Conservation (phyloP, 2,113 vertebrate genomes). For the Hippopotamus amphibius region DNA sequence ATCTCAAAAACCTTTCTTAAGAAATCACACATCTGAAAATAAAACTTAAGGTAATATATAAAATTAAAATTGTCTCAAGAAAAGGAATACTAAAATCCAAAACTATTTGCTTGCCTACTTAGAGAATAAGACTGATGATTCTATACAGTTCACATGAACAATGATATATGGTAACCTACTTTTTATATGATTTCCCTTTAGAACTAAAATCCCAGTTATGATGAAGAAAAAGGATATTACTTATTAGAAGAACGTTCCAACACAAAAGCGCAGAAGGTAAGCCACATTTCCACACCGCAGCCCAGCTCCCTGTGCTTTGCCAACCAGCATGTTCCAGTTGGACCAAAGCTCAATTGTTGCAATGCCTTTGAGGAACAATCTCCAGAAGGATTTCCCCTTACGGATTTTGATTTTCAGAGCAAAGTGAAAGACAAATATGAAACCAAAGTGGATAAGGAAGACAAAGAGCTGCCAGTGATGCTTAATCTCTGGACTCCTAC, state of each 20-base stretch:
- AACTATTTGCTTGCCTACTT: conserved; percentile 39
- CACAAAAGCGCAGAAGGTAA: conserved; percentile 46
- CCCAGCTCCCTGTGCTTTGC: neutral
- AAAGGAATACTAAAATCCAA: neutral
- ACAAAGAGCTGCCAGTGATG: conserved; percentile 46
- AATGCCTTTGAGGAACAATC: conserved; percentile 43
- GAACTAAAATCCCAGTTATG: conserved; percentile 82
- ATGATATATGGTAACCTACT: conserved; percentile 83
- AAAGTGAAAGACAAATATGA: conserved; percentile 44
- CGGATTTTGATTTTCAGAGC: conserved; percentile 46
- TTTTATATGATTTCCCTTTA: conserved; percentile 86
- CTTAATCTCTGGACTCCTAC: conserved; percentile 68
- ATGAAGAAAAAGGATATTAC: conserved; percentile 75
- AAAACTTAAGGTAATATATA: conserved; percentile 18
- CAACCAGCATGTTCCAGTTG: conserved; percentile 55
- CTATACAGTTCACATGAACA: conserved; percentile 46
- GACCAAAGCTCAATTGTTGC: conserved; percentile 68
- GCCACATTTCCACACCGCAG: conserved; percentile 26
- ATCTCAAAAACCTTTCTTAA: neutral
- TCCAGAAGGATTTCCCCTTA: conserved; percentile 46
- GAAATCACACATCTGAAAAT: neutral
- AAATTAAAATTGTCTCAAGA: conserved; percentile 30
- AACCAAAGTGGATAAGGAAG: conserved; percentile 50
- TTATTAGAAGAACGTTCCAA: conserved; percentile 61
- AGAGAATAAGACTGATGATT: conserved; percentile 67